Evolutionary conservation across 2,888 invertebrate genomes (phyloP).

Genomic region (Tubulanus polymorphus): DNA sequence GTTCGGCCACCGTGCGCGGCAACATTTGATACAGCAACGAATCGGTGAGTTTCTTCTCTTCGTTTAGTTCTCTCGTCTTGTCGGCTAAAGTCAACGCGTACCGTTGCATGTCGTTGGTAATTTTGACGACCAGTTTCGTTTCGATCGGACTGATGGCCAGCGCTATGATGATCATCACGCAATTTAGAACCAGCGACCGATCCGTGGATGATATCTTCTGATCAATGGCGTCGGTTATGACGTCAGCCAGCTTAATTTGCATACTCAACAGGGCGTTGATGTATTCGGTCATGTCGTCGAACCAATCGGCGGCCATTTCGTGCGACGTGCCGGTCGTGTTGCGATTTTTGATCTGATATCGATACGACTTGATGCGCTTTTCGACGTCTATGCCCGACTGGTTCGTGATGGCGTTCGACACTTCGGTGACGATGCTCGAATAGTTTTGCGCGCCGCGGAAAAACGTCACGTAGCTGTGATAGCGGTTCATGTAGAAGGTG

Average conservation of each 20-base stretch:
- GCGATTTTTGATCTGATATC: too few relatives aligned
- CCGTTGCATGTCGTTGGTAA: slow-evolving; percentile 36
- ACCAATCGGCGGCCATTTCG: too few relatives aligned
- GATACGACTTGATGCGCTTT: too few relatives aligned
- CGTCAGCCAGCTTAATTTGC: slow-evolving; percentile 66
- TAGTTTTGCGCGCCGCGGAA: slow-evolving; percentile 77
- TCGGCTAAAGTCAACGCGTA: slow-evolving; percentile 37
- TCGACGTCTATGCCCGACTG: too few relatives aligned
- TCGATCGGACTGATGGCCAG: slow-evolving; percentile 37
- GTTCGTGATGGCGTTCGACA: slow-evolving; percentile 64
- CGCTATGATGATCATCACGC: slow-evolving; percentile 50
- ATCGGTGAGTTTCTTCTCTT: neutral
- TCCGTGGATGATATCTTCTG: slow-evolving; percentile 69
- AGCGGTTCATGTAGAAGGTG: slow-evolving; percentile 73
- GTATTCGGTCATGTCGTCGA: slow-evolving; percentile 77
- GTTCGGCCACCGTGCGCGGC: neutral
- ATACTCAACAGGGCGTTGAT: slow-evolving; percentile 76
- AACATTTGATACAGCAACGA: neutral
- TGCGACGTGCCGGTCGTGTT: too few relatives aligned
- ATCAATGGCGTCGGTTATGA: slow-evolving; percentile 70
- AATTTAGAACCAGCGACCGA: slow-evolving; percentile 73
- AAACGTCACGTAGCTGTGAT: slow-evolving; percentile 75
- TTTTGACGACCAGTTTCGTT: slow-evolving; percentile 29
- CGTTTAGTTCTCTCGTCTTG: slow-evolving; percentile 17
- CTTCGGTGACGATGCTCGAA: slow-evolving; percentile 69